These are phyloP conservation scores for Colinus virginianus DNA, from an alignment of 2,113 vertebrate species.

Conservation along the genomic window DNA sequence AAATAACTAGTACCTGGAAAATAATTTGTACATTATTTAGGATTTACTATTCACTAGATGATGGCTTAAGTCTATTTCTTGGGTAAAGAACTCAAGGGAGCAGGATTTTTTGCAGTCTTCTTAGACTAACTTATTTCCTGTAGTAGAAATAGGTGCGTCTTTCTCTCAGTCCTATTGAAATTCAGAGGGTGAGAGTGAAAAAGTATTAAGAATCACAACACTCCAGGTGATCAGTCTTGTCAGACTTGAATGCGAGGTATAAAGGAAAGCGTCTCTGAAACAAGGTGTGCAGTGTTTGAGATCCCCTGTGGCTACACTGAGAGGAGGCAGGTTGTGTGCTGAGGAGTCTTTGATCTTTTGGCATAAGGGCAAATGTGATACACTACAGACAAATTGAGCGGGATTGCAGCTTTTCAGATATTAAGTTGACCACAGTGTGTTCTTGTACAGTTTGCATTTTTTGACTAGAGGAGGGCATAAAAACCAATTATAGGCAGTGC, in stretches of 20 bases:
- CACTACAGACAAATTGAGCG: neutral
- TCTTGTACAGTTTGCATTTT: neutral
- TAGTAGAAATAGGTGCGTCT: neutral
- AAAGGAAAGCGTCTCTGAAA: neutral
- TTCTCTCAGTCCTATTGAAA: neutral
- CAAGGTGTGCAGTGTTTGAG: neutral
- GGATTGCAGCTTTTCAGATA: neutral
- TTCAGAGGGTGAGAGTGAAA: neutral
- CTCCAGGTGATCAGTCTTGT: neutral
- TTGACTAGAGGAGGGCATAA: neutral
- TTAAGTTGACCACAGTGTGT: neutral
- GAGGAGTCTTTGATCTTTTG: neutral
- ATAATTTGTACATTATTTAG: neutral
- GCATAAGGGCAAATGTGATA: neutral
- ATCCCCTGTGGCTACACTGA: neutral
- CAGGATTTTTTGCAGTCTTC: neutral
- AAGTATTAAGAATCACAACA: neutral
- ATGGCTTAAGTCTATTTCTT: neutral
- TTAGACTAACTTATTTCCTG: neutral
- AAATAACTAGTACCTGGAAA: neutral
- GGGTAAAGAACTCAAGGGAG: neutral
- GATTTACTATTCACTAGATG: neutral
- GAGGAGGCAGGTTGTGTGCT: neutral
- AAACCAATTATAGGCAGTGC: neutral
- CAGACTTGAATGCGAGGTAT: fast-evolving